Base-by-base conservation (phyloP, 2,113 vertebrate genomes). In the Balaeniceps rex region DNA sequence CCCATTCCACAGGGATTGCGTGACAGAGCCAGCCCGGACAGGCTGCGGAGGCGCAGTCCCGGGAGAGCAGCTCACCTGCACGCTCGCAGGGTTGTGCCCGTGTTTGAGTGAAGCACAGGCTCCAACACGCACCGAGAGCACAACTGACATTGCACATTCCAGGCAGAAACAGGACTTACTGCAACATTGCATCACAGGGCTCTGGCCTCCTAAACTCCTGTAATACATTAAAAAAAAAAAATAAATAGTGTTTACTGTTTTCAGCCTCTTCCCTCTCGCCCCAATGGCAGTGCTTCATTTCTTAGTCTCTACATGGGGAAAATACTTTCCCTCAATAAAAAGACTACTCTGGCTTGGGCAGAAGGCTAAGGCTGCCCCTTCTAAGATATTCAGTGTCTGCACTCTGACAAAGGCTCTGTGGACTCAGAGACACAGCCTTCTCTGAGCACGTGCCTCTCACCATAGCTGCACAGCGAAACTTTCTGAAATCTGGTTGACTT, bases 141-240 rank as follows among this genome's bases (percentile, higher is more conserved):
- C 1, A 14, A 79, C 93, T 89, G 92, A 91, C 88, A 23, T 77
- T 75, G 95, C 92, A 93, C 80, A 63, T 93, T 93, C 95, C 95
- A 90, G 51, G 61, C 74, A 85, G 34, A 87, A 82, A 78, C 75
- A 80, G 72, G 23, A n/a, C 83, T 81, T 33, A 72, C 7, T 83
- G 58, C 95, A 86, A 31, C 83, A 77, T 19, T 83, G 68, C 88
- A 83, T 83, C 88, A 55, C 52, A 22, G 60, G 31, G 34, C 85
- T 88, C 55, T 31, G 46, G 9, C 29, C 68, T 88, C 68, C 52
- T 51, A 38, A 94, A 80, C 60, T 78, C 38, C 51, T 34, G 0
- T 3, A 33, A 44, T 7, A 42, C 23, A 34, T 28, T 22, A 12
- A 0, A 19, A 49, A 46, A 34, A 46, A 13, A 40, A 0, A 18